Conservation (phyloP, 2,113 vertebrate genomes). For the Otocyon megalotis region DNA sequence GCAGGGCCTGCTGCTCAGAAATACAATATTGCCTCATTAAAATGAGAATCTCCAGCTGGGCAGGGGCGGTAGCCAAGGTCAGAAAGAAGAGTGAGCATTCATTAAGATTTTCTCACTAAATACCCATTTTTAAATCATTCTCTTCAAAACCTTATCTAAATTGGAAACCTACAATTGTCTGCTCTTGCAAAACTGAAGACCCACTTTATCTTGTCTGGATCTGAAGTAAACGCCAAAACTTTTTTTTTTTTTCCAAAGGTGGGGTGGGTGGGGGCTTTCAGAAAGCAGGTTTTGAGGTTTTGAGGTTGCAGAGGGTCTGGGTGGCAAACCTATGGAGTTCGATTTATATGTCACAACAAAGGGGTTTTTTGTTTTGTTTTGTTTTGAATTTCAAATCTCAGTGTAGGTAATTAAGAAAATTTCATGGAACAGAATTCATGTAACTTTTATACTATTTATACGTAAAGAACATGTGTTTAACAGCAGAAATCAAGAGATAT, state of each 20-base stretch:
- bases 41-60: slow-evolving; percentile 11
- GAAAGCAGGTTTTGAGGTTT: not conserved
- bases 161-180: not conserved
- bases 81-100: not conserved
- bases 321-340: not conserved
- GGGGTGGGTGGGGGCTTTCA: not conserved
- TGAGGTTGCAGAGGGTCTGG: not conserved
- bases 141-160: slow-evolving; percentile 22
- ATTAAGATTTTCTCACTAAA: slow-evolving; percentile 37
- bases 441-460: not conserved
- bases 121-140: slow-evolving; percentile 25
- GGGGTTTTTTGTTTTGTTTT: not conserved
- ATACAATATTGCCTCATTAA: slow-evolving; percentile 55
- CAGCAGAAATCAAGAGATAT: not conserved
- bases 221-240: not conserved
- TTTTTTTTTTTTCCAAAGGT: not conserved
- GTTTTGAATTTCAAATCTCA: slow-evolving; percentile 33
- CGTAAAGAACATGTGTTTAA: not conserved
- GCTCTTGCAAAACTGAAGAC: not conserved
- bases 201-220: not conserved
- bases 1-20: slow-evolving; percentile 7
- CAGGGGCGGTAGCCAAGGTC: not conserved
- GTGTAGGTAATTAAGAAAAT: not conserved
- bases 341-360: not conserved
- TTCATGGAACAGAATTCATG: not conserved